A percentile compares a stretch with the other conserved stretches of the same genome.
phyloP scores from a whole-genome alignment of 2,888 invertebrate species.

The Odontomyia ornata region DNA sequence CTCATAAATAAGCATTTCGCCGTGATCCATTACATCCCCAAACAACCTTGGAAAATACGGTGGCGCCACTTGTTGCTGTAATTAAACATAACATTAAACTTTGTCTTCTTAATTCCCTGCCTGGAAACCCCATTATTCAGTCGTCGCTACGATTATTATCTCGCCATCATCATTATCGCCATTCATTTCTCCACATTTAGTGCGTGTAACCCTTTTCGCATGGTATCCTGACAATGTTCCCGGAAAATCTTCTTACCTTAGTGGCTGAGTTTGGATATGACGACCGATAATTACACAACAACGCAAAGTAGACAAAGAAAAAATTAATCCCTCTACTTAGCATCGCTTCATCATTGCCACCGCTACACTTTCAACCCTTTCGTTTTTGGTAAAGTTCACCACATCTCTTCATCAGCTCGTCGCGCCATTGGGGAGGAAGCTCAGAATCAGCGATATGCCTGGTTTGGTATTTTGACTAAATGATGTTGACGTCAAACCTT shows the following conservation, averaged over 20 bases:
- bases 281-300: conserved; percentile 1
- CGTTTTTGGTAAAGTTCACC: background rate
- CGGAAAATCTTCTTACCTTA: background rate
- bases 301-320: conserved; percentile 1
- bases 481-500: background rate
- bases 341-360: background rate
- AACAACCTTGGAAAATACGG: background rate
- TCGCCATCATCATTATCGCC: background rate
- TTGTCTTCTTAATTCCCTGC: background rate
- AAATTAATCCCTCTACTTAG: conserved; percentile 14
- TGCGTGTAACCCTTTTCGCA: background rate
- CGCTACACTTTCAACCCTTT: background rate
- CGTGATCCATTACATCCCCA: background rate
- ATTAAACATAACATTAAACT: background rate
- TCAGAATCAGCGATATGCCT: background rate
- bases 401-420: background rate
- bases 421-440: background rate
- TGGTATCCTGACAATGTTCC: background rate
- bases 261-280: background rate
- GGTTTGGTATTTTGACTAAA: background rate
- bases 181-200: background rate
- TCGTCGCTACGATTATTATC: background rate
- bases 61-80: background rate
- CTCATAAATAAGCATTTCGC: too few relatives aligned
- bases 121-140: background rate